Base-by-base conservation (phyloP, 2,888 invertebrate genomes). In the Spatulosminthurus flaviceps region DNA sequence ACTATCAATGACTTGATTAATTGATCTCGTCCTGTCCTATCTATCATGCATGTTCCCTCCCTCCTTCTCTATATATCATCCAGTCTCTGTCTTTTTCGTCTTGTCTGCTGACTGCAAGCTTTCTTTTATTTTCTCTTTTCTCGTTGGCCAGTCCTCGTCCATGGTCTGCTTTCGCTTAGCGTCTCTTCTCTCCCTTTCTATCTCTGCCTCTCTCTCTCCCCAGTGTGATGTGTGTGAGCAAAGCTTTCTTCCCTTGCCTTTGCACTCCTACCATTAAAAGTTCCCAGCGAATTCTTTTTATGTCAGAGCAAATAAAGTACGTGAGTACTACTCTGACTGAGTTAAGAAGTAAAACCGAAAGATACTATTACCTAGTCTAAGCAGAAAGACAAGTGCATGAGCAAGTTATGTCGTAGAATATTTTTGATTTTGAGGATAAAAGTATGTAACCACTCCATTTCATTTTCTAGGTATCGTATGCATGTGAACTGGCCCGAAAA, bases 1-100 rank as follows among this genome's bases (percentile, higher is more conserved):
- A 83, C 83, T 84, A 84, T 84, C 84, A 84, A 83, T 84, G 81
- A 80, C 82, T 84, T 84, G 84, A 84, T 84, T 84, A 84, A 84
- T 84, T 84, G 84, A 84, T 84, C 83, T 82, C 79, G 83, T 83
- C 83, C 83, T 81, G 82, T 82, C 73, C 78, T 79, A 82, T 81
- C 79, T 82, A 81, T 82, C 81, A 81, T 83, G 81, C 81, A 77
- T 82, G 80, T 80, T 81, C 82, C 82, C 83, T 82, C 84, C 84
- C 82, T 82, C 82, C 82, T 82, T 82, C 78, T 82, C 80, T 77
- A 80, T 80, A 78, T 80, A 77, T 79, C 81, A 79, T 79, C 77
- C 81, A 72, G 79, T 79, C 79, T 71, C 29, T 60, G 51, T 41
- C 24, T 70, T 61, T 73, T 34, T 42, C 43, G 66, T 69, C 67